Percentiles rank a stretch among this genome's conserved stretches.
Evolutionary conservation across 2,113 vertebrate genomes (phyloP).

Genomic region (Paratilapia polleni): DNA sequence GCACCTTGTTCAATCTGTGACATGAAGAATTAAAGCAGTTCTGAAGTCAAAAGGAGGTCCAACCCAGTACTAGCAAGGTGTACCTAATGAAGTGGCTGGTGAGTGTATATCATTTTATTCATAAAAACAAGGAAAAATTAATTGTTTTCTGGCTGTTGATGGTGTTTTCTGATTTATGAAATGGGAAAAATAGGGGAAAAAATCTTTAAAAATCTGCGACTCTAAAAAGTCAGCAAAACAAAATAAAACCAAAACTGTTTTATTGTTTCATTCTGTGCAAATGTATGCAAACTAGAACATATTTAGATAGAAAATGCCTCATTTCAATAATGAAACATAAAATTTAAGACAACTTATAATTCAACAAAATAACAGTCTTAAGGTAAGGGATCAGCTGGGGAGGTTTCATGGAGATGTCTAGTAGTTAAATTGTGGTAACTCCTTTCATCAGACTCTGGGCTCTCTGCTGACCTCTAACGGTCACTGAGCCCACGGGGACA

Average conservation of each 20-base stretch:
- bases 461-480: not conserved
- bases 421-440: not conserved
- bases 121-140: not conserved
- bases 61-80: not conserved
- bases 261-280: too few species aligned
- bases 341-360: too few species aligned
- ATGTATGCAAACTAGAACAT: too few species aligned
- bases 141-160: not conserved
- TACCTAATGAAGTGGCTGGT: not conserved
- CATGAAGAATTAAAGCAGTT: not conserved
- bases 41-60: not conserved
- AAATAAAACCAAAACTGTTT: too few species aligned
- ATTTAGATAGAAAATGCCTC: too few species aligned
- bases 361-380: too few species aligned
- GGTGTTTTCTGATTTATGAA: fast-evolving
- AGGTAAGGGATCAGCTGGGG: too few species aligned
- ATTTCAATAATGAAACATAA: too few species aligned
- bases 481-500: not conserved
- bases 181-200: too few species aligned
- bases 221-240: too few species aligned
- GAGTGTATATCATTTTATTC: fast-evolving
- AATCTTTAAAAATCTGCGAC: too few species aligned
- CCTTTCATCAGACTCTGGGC: fast-evolving
- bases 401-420: too few species aligned
- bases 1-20: not conserved